phyloP scores from a whole-genome alignment of 2,888 invertebrate species.

The Nebria brevicollis region DNA sequence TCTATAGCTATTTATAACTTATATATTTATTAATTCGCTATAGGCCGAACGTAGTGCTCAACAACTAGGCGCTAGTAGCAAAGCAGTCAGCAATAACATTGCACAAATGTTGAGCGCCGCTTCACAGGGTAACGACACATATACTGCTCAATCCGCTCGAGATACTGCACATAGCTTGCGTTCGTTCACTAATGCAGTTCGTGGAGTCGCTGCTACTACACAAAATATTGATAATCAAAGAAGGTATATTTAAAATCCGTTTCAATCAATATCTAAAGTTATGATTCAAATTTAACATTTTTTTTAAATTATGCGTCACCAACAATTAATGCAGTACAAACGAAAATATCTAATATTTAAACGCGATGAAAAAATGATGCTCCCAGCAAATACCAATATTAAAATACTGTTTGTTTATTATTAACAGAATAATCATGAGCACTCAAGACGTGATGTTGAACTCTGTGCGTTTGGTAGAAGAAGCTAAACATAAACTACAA shows the following conservation, averaged over 20 bases:
- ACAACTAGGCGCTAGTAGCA: conserved; percentile 71
- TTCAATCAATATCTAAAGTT: not conserved
- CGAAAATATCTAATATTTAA: too few species aligned
- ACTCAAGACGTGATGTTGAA: conserved; percentile 84
- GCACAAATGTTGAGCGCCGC: conserved; percentile 89
- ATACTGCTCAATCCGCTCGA: conserved; percentile 82
- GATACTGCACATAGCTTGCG: conserved; percentile 82
- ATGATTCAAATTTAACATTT: too few species aligned
- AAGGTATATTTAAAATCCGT: conserved; percentile 9
- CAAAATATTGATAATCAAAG: conserved; percentile 67
- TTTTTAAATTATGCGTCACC: too few species aligned
- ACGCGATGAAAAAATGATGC: too few species aligned
- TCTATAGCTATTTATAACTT: conserved; percentile 54
- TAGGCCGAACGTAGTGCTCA: conserved; percentile 69
- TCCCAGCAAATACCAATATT: too few species aligned
- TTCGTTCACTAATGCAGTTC: conserved; percentile 75
- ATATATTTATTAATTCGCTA: not conserved
- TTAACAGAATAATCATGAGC: conserved; percentile 69
- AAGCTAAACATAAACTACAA: conserved; percentile 80
- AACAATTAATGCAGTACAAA: too few species aligned
- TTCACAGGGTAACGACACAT: conserved; percentile 81
- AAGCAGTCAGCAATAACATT: conserved; percentile 83
- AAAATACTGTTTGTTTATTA: not conserved
- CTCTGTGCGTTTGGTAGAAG: conserved; percentile 81
- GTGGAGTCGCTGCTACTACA: conserved; percentile 81